Evolutionary conservation across 2,113 vertebrate genomes (phyloP).

Genomic region (Microtus ochrogaster): DNA sequence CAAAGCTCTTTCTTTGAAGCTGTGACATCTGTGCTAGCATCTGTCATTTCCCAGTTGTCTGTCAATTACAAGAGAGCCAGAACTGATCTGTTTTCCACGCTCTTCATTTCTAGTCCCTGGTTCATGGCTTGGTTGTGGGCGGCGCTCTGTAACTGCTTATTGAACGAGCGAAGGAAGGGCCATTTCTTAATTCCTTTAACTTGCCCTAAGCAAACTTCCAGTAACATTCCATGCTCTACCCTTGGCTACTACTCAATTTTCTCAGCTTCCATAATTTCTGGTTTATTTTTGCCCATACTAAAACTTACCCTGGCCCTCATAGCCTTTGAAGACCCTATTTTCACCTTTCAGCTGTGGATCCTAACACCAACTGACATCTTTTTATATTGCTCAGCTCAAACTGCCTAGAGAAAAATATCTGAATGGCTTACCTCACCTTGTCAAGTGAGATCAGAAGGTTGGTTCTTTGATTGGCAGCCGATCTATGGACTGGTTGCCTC

Average conservation of each 20-base stretch:
- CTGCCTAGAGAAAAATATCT: slow-evolving; percentile 3
- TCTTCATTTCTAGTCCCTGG: neutral
- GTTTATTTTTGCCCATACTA: neutral
- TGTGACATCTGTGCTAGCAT: slow-evolving; percentile 8
- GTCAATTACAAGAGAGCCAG: neutral
- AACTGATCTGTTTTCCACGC: neutral
- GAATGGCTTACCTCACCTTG: neutral
- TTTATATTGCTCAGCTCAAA: slow-evolving; percentile 16
- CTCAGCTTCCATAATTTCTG: neutral
- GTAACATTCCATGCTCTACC: neutral
- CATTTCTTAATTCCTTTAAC: neutral
- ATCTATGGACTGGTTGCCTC: neutral
- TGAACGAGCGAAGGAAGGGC: neutral
- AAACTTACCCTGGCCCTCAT: neutral
- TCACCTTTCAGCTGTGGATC: neutral
- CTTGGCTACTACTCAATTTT: neutral
- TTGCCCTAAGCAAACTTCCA: too few species aligned
- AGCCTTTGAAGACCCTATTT: neutral
- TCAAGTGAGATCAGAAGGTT: neutral
- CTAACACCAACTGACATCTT: neutral
- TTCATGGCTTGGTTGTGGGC: neutral
- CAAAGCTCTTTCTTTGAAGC: neutral
- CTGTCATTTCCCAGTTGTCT: neutral
- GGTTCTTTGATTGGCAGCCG: neutral
- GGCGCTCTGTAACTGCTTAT: neutral